These are phyloP conservation scores for Harpegnathos saltator DNA, from an alignment of 1,140 invertebrate species.

Conservation along the genomic window DNA sequence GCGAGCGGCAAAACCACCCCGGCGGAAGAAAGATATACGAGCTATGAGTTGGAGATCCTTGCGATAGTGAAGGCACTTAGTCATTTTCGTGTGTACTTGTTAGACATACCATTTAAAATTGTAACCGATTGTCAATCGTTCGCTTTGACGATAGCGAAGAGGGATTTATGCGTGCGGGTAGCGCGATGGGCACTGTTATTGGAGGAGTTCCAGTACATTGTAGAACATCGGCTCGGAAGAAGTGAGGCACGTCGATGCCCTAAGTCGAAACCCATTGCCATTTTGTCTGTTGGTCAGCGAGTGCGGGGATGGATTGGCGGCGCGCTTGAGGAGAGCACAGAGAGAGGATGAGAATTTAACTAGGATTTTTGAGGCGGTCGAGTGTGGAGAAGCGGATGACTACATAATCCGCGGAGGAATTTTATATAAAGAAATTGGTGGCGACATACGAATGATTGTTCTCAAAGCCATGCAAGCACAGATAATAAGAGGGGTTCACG, in stretches of 20 bases:
- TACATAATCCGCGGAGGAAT: neutral
- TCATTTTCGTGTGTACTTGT: neutral
- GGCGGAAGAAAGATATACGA: no score
- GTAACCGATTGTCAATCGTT: no score
- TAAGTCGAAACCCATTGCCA: neutral
- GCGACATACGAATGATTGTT: neutral
- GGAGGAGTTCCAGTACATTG: neutral
- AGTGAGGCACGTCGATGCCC: conserved; percentile 5
- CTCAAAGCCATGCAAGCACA: neutral
- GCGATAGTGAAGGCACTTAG: neutral
- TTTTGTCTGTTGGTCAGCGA: neutral
- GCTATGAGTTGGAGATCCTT: conserved; percentile 4
- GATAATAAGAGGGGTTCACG: neutral
- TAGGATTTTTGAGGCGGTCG: neutral
- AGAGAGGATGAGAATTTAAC: neutral
- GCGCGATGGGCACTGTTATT: conserved; percentile 1
- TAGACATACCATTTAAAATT: no score
- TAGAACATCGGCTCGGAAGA: neutral
- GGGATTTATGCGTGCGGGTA: conserved; percentile 6
- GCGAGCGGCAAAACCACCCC: neutral
- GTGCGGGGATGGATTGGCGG: neutral
- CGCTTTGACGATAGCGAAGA: no score
- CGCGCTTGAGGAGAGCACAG: neutral
- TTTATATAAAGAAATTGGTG: neutral
- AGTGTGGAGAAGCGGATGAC: no score